A percentile compares a stretch with the other conserved stretches of the same genome.
These are phyloP conservation scores for Gallinago stenura DNA, from an alignment of 2,797 vertebrate species.

Conservation along the genomic window DNA sequence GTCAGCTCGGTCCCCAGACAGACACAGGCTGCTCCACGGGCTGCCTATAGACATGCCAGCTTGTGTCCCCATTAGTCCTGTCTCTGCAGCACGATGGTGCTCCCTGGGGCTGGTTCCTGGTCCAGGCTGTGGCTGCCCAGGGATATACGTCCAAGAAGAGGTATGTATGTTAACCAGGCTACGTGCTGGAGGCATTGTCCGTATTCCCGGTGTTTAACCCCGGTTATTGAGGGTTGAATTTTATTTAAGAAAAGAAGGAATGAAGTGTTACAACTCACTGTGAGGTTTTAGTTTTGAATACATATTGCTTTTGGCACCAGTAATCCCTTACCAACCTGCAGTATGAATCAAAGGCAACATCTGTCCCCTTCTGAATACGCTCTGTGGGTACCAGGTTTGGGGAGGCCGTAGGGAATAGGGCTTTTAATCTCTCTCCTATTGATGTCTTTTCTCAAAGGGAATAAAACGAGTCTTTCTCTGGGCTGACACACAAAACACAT, in stretches of 20 bases:
- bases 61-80: rapidly evolving
- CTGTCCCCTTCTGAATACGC: not conserved
- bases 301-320: rapidly evolving
- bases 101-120: not conserved
- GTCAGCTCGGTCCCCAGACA: not conserved
- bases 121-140: not conserved
- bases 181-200: not conserved
- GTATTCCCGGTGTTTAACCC: rapidly evolving
- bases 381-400: not conserved
- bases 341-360: not conserved
- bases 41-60: rapidly evolving
- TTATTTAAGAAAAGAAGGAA: not conserved
- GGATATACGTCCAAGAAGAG: rapidly evolving
- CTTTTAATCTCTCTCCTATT: not conserved
- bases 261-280: not conserved
- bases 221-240: rapidly evolving
- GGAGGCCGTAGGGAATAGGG: not conserved
- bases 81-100: not conserved
- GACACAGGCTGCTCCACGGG: rapidly evolving
- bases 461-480: not conserved
- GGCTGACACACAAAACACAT: not conserved
- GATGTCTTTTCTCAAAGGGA: not conserved
- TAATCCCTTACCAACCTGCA: not conserved
- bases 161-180: rapidly evolving
- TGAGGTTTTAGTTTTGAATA: not conserved